Evolutionary conservation across 2,113 vertebrate species (phyloP).

Genomic region (Mus pahari): DNA sequence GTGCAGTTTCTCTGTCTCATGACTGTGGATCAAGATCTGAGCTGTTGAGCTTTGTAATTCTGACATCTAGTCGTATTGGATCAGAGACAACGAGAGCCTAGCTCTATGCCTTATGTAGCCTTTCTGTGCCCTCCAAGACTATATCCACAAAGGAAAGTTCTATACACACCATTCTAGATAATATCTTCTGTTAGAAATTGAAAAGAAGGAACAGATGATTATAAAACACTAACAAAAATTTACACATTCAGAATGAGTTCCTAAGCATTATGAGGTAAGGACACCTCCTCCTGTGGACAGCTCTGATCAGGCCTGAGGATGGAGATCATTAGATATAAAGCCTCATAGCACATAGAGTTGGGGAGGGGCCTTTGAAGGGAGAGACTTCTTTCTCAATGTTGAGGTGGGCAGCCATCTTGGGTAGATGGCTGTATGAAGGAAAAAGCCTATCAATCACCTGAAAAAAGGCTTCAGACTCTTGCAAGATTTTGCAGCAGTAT

Average conservation of each 20-base stretch:
- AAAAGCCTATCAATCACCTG: not conserved
- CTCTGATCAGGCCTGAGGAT: not conserved
- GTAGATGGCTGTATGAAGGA: no score
- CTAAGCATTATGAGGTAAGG: not conserved
- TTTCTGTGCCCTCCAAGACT: not conserved
- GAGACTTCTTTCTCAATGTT: not conserved
- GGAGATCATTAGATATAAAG: not conserved
- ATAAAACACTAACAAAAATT: not conserved
- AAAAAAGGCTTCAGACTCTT: not conserved
- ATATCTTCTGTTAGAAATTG: not conserved
- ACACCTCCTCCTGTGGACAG: not conserved
- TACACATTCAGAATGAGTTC: not conserved
- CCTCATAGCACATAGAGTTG: not conserved
- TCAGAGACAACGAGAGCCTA: not conserved
- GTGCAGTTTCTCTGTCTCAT: no score
- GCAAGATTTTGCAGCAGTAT: not conserved
- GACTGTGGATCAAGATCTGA: not conserved
- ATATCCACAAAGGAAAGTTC: not conserved
- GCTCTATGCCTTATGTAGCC: not conserved
- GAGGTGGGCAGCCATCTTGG: rapidly evolving
- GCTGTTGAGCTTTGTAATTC: not conserved
- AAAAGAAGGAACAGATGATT: not conserved
- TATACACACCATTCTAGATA: not conserved
- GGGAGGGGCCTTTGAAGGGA: not conserved
- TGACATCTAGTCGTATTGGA: not conserved